These are phyloP conservation scores for Brachypalpus laphriformis DNA, from an alignment of 2,888 invertebrate genomes.

Conservation along the genomic window DNA sequence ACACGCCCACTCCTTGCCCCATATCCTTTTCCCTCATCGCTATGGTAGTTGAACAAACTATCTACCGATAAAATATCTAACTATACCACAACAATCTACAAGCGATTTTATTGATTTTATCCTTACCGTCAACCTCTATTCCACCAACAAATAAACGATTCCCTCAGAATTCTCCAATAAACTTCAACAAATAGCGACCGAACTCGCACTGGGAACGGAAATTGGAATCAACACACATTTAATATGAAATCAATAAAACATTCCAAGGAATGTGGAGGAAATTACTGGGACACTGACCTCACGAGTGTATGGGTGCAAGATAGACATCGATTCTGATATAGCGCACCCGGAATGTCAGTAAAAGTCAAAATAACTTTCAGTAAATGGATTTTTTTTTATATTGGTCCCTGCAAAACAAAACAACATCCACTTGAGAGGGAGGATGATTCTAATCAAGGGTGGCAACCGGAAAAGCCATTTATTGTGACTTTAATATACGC, in stretches of 20 bases:
- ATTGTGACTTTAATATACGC: not conserved
- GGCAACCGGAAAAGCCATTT: conserved; percentile 19
- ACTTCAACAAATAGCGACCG: not conserved
- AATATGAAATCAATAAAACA: conserved; percentile 49
- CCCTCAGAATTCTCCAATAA: not conserved
- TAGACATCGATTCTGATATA: not conserved
- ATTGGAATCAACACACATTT: conserved; percentile 46
- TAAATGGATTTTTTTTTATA: conserved; percentile 16
- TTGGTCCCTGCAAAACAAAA: not conserved
- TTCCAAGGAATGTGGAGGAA: conserved; percentile 20
- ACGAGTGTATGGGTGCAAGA: not conserved
- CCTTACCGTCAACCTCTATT: not conserved
- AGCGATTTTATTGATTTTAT: conserved; percentile 5
- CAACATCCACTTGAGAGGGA: not conserved
- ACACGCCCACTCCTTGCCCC: not conserved
- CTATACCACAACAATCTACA: conserved; percentile 8
- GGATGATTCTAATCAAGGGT: not conserved
- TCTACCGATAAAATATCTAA: conserved; percentile 12
- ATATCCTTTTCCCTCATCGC: not conserved
- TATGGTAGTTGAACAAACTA: not conserved
- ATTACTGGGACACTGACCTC: conserved; percentile 26
- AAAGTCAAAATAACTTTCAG: conserved; percentile 32
- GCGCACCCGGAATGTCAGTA: not conserved
- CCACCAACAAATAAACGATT: not conserved
- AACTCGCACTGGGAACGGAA: conserved; percentile 15